Evolutionary conservation across 2,113 vertebrate genomes (phyloP), one percentile per base, ranked within the genome.

Genomic region (Mus musculus): DNA sequence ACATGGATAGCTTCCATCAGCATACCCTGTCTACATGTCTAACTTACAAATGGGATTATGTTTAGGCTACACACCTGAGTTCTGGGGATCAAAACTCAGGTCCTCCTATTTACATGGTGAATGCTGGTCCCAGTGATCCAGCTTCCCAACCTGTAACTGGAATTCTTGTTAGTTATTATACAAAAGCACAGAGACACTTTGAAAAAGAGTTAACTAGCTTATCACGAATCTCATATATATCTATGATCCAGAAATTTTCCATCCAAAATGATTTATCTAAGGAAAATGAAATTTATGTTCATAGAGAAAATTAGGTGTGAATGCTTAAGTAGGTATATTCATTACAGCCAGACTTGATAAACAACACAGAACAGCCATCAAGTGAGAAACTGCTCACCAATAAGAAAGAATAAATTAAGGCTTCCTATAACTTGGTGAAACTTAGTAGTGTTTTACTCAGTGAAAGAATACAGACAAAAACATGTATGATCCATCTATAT

Each of bases 241-340:
- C 9, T 46, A 49, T 54, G 16, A 54, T 61, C 54, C n/a, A 77
- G 14, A 19, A 33, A 94, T 71, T 42, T 59, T 63, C 20, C 5
- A 82, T 54, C 94, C 3, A 61, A 91, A 82, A 26, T 72, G 91
- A 33, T 95, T 54, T 89, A 65, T n/a, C n/a, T 59, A 87, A 56
- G 28, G n/a, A n/a, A 90, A 87, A 49, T 77, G 13, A 90, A 94
- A 94, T 20, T 63, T 76, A 80, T 52, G n/a, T 67, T 36, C 81
- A 77, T 26, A 88, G 14, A 76, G 36, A 95, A 88, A 76, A 69
- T 39, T 73, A 12, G 3, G 52, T 36, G 8, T 89, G 8, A 90
- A 69, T 93, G 63, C 20, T 91, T 88, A 67, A 59, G 77, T 65
- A 78, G 63, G 17, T 85, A 1, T 78, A 88, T 52, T 93, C 33